Percentiles rank a stretch among this genome's conserved stretches.
phyloP scores from a whole-genome alignment of 2,888 invertebrate genomes.

The Nomada goodeniana region DNA sequence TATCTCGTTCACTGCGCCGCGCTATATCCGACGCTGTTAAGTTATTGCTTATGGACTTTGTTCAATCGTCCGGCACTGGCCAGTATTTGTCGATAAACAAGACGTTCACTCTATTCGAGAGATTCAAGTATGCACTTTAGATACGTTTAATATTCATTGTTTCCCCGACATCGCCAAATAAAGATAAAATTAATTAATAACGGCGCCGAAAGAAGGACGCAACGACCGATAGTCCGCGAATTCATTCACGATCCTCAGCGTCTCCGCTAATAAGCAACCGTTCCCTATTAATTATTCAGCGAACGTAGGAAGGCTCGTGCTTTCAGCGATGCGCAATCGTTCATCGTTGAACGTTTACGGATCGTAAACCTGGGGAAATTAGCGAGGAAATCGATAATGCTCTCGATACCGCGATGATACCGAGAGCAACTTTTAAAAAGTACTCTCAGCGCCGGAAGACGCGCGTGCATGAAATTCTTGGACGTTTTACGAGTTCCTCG shows the following conservation, averaged over 20 bases:
- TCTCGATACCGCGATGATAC: neutral
- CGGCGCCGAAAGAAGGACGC: neutral
- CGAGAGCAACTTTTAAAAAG: neutral
- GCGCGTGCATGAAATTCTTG: neutral
- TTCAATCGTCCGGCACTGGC: too few species aligned
- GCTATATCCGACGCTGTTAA: neutral
- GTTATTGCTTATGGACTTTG: too few species aligned
- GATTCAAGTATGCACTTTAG: too few species aligned
- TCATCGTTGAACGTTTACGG: neutral
- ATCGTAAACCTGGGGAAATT: neutral
- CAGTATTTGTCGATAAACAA: neutral
- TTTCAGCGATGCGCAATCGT: neutral
- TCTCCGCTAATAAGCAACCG: neutral
- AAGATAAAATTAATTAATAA: too few species aligned
- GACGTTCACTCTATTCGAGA: neutral
- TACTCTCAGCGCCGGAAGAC: neutral
- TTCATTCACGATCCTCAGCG: neutral
- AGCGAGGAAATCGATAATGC: neutral
- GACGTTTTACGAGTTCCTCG: neutral
- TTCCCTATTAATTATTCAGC: conserved; percentile 7
- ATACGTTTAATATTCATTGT: too few species aligned
- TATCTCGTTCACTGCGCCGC: conserved; percentile 49
- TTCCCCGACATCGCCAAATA: too few species aligned
- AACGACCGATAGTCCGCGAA: neutral
- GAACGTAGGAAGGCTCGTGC: neutral